phyloP scores from a whole-genome alignment of 1,140 invertebrate species.

The Drosophila bocqueti region DNA sequence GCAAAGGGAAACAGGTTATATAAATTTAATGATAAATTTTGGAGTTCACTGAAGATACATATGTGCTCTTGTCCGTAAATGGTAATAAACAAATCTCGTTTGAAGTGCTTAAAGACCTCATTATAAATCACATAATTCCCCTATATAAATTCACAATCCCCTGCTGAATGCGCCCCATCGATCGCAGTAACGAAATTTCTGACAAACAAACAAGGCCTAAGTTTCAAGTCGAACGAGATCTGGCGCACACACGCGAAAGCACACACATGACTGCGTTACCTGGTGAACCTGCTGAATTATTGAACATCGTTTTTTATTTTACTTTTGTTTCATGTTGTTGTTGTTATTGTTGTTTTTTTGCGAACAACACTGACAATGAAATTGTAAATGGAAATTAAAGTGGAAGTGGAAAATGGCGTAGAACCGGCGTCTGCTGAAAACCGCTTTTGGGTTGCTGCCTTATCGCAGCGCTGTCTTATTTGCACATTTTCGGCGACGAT shows the following conservation, averaged over 20 bases:
- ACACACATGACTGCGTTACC: slow-evolving; percentile 34
- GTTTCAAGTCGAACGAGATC: slow-evolving; percentile 78
- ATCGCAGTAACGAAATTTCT: slow-evolving; percentile 27
- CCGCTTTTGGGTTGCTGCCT: slow-evolving; percentile 22
- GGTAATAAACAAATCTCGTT: slow-evolving; percentile 17
- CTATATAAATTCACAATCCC: background rate
- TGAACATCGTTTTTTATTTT: slow-evolving; percentile 34
- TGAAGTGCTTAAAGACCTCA: slow-evolving; percentile 3
- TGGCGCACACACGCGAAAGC: slow-evolving; percentile 28
- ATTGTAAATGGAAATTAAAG: slow-evolving; percentile 39
- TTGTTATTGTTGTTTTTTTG: background rate
- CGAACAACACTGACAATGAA: slow-evolving; percentile 38
- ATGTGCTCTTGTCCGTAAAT: background rate
- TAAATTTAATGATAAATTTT: slow-evolving; percentile 1
- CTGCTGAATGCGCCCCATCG: slow-evolving; percentile 37
- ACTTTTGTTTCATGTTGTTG: background rate
- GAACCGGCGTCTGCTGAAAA: slow-evolving; percentile 20
- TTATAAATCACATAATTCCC: slow-evolving; percentile 21
- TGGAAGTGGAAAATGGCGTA: slow-evolving; percentile 21
- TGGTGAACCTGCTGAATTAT: slow-evolving; percentile 47
- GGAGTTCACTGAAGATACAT: background rate
- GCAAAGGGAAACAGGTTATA: slow-evolving; percentile 3
- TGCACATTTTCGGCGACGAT: slow-evolving; percentile 34
- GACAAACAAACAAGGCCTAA: slow-evolving; percentile 56
- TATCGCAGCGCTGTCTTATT: slow-evolving; percentile 26